These are phyloP conservation scores for Tichodroma muraria DNA, from an alignment of 2,113 vertebrate species.

Conservation along the genomic window DNA sequence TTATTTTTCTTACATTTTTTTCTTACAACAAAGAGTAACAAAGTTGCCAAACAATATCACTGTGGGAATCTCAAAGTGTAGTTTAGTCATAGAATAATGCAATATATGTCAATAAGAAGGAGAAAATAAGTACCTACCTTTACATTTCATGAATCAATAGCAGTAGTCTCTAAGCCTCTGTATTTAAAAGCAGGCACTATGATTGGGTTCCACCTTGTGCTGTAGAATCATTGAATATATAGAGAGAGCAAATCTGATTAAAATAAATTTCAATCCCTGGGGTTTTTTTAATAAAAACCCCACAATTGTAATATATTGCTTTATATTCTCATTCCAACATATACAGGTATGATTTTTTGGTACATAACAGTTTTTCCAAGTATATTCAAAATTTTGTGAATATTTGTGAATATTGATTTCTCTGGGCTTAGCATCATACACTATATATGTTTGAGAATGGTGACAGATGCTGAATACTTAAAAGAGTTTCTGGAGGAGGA, in stretches of 20 bases:
- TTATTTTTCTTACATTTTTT: not conserved
- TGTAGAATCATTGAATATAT: not conserved
- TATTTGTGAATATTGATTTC: not conserved
- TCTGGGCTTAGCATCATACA: not conserved
- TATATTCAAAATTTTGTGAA: not conserved
- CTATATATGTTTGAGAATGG: not conserved
- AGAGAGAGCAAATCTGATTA: not conserved
- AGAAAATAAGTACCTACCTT: not conserved
- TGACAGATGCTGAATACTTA: not conserved
- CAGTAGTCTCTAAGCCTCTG: not conserved
- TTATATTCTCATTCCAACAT: not conserved
- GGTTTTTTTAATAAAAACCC: not conserved
- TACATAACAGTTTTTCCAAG: not conserved
- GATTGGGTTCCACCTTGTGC: not conserved
- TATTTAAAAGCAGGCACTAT: not conserved
- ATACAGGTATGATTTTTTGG: not conserved
- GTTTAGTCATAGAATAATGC: not conserved
- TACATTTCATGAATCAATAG: not conserved
- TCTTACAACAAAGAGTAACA: not conserved
- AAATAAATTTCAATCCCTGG: not conserved
- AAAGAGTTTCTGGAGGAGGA: not conserved
- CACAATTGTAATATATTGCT: not conserved
- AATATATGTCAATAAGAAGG: not conserved
- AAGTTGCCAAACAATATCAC: not conserved
- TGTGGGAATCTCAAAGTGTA: not conserved